These are phyloP conservation scores for Acronicta psi DNA, from an alignment of 2,888 invertebrate genomes.

Conservation along the genomic window DNA sequence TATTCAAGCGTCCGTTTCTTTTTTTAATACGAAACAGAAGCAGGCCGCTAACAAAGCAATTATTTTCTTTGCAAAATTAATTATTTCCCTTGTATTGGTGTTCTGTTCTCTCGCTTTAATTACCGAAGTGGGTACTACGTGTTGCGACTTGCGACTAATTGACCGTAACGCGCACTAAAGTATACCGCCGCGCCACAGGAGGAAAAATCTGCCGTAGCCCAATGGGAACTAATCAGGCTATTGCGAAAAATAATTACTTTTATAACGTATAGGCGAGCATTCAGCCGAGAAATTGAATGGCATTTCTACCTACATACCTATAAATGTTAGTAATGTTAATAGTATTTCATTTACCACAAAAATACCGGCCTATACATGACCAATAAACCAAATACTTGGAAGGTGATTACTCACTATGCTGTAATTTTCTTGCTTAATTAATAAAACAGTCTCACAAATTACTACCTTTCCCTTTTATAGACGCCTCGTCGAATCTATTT, in stretches of 20 bases:
- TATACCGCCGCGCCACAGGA: conserved; percentile 44
- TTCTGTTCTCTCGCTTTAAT: conserved; percentile 62
- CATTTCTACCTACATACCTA: too few species aligned
- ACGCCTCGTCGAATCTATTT: too few species aligned
- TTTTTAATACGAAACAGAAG: conserved; percentile 45
- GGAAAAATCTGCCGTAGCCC: conserved; percentile 38
- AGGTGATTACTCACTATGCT: not conserved
- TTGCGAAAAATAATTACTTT: conserved; percentile 54
- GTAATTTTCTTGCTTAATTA: too few species aligned
- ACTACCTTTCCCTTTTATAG: too few species aligned
- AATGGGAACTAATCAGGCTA: conserved; percentile 42
- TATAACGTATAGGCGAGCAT: conserved; percentile 37
- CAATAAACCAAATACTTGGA: conserved; percentile 6
- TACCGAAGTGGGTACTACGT: conserved; percentile 66
- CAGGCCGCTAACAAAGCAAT: conserved; percentile 62
- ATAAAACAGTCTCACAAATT: too few species aligned
- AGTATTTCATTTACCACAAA: conserved; percentile 17
- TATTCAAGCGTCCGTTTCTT: conserved; percentile 41
- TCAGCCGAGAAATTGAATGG: conserved; percentile 42
- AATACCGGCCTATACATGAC: not conserved
- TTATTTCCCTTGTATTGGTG: conserved; percentile 65
- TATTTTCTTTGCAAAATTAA: conserved; percentile 66
- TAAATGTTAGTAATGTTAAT: conserved; percentile 18
- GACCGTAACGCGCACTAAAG: conserved; percentile 60
- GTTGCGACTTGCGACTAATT: conserved; percentile 63